Base-by-base conservation (phyloP, 2,797 vertebrate species). In the Spatula clypeata region DNA sequence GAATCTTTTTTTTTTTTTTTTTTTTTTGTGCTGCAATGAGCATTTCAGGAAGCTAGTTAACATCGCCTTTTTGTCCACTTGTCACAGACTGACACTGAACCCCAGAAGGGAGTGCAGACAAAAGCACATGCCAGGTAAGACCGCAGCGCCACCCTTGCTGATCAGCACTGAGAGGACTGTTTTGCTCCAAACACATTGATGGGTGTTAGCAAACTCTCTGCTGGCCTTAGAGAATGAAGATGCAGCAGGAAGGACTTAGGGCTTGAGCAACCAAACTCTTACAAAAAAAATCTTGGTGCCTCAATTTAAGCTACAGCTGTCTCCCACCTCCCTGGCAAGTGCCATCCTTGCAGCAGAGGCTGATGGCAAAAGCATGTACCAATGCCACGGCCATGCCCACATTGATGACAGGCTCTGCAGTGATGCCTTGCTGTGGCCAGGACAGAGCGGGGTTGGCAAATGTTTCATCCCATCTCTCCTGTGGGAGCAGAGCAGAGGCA, bases 121-220 rank as follows among this genome's bases (percentile, higher is more conserved):
- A 45, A 74, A 70, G 26, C 31, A 54, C 0, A 1, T 66, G 36
- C 65, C 51, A 44, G 45, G 26, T 21, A 40, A 45, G 67, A 34
- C 14, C 0, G 2, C 13, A 36, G 38, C 0, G 0, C 70, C 45
- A 16, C 27, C 36, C 14, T 29, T 23, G 2, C 26, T 61, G 24
- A 66, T n/a, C 53, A 71, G 58, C 77, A 79, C 36, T 24, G 62
- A 10, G 51, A 70, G 45, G 27, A 49, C 55, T 61, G 9, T 58
- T 60, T 24, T 31, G 44, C 32, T 26, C 64, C 47, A 29, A 66
- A 29, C 29, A 45, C 0, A 0, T 24, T 27, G 26, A 21, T 40
- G 34, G 19, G 9, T 40, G 9, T 51, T 75, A 51, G 29, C 44
- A 16, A 40, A 45, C 21, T 60, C 45, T 26, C 32, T 79, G 47